A percentile compares a stretch with the other conserved stretches of the same genome.
Evolutionary conservation across 2,888 invertebrate species (phyloP).

Genomic region (Rhagium mordax): DNA sequence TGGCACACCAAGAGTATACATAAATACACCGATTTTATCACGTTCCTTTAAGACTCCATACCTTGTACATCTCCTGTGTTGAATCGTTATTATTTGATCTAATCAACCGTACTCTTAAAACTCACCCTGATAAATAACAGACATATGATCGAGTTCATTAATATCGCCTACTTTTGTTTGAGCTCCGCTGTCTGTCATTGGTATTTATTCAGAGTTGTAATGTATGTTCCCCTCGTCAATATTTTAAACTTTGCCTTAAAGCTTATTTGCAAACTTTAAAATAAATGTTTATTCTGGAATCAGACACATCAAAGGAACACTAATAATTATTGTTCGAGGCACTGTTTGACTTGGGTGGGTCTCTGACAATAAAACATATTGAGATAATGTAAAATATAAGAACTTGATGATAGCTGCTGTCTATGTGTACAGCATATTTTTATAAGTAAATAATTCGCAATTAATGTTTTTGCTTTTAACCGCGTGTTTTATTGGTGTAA

Average conservation of each 20-base stretch:
- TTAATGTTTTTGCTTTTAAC: not conserved
- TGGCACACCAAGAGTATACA: no score
- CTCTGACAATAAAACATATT: slow-evolving; percentile 31
- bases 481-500: slow-evolving; percentile 16
- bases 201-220: slow-evolving; percentile 43
- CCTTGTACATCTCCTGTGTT: no score
- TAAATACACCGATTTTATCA: no score
- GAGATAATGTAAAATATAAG: slow-evolving; percentile 26
- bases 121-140: not conserved
- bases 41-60: no score
- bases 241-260: slow-evolving; percentile 55
- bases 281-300: slow-evolving; percentile 66
- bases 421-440: slow-evolving; percentile 7
- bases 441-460: not conserved
- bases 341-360: slow-evolving; percentile 42
- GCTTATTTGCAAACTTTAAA: slow-evolving; percentile 65
- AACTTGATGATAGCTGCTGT: slow-evolving; percentile 11
- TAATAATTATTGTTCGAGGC: slow-evolving; percentile 48
- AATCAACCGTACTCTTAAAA: slow-evolving; percentile 1
- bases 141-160: slow-evolving; percentile 34
- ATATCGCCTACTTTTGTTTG: slow-evolving; percentile 37
- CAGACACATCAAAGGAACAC: slow-evolving; percentile 52
- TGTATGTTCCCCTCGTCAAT: slow-evolving; percentile 51
- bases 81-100: not conserved
- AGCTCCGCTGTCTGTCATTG: slow-evolving; percentile 37